Evolutionary conservation across 2,113 vertebrate species (phyloP).

Genomic region (Austrofundulus limnaeus): DNA sequence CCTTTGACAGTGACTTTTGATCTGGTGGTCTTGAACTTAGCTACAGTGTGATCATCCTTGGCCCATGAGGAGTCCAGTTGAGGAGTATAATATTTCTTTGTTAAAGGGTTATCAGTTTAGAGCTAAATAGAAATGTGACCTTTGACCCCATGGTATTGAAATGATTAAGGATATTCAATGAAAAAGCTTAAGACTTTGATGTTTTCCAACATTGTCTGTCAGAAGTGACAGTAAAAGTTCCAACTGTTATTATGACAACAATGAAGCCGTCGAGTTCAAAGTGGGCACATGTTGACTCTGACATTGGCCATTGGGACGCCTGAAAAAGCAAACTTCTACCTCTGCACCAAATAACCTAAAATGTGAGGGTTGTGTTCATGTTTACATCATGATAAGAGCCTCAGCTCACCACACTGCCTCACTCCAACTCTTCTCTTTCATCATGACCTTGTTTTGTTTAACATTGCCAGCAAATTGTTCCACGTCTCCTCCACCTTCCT

Average conservation of each 20-base stretch:
- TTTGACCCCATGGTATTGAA: no score
- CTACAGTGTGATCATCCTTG: no score
- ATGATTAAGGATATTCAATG: not conserved
- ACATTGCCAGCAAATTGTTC: conserved; percentile 44
- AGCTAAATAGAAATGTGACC: no score
- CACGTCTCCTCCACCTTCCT: conserved; percentile 14
- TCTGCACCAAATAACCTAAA: conserved; percentile 58
- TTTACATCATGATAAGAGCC: conserved; percentile 53
- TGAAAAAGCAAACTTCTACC: conserved; percentile 35
- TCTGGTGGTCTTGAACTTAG: no score
- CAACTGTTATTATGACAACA: not conserved
- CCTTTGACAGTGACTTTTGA: no score
- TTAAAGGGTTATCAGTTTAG: no score
- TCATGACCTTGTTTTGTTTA: conserved; percentile 33
- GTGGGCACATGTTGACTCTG: conserved; percentile 28
- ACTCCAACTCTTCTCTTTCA: conserved; percentile 39
- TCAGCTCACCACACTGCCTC: conserved; percentile 27
- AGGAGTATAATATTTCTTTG: no score
- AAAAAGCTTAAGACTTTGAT: not conserved
- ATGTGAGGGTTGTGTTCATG: conserved; percentile 36
- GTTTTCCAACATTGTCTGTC: not conserved
- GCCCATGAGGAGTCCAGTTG: no score
- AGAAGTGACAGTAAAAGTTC: conserved; percentile 8
- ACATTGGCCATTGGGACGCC: conserved; percentile 7
- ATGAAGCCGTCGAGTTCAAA: conserved; percentile 13